Percentiles rank a stretch among this genome's conserved stretches.
Evolutionary conservation across 1,140 invertebrate species (phyloP).

Genomic region (Trissolcus basalis): DNA sequence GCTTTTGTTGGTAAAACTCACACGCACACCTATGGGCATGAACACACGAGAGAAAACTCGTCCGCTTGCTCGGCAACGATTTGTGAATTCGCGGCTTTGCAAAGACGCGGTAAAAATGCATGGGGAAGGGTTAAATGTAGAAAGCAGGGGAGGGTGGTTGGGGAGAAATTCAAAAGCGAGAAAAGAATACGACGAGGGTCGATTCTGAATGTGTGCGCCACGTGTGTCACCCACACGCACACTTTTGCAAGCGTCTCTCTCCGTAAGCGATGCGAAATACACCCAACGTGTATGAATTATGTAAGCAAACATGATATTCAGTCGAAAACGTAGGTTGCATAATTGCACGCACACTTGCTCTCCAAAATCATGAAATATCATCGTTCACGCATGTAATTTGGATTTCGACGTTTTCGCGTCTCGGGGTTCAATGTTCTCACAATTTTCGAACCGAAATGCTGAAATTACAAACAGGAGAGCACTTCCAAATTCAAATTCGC

Average conservation of each 20-base stretch:
- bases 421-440: neutral
- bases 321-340: constrained; percentile 52
- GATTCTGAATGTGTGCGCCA: constrained; percentile 60
- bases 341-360: constrained; percentile 40
- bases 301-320: constrained; percentile 53
- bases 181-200: constrained; percentile 50
- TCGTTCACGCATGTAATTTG: constrained; percentile 11
- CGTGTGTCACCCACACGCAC: constrained; percentile 51
- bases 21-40: neutral
- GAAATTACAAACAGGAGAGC: too few relatives aligned
- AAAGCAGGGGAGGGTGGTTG: constrained; percentile 8
- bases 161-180: constrained; percentile 50
- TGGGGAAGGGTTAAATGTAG: constrained; percentile 34
- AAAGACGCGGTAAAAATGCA: constrained; percentile 24
- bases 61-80: constrained; percentile 41
- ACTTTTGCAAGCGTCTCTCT: neutral
- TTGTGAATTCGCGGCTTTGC: constrained; percentile 41
- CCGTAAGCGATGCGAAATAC: constrained; percentile 30
- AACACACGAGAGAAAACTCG: constrained; percentile 27
- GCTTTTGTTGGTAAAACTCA: constrained; percentile 33
- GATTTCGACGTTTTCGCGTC: constrained; percentile 10
- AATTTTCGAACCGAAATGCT: too few relatives aligned
- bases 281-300: constrained; percentile 54
- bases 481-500: too few relatives aligned
- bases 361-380: constrained; percentile 40